Evolutionary conservation across 2,888 invertebrate genomes (phyloP).

Genomic region (Agriotes lineatus): DNA sequence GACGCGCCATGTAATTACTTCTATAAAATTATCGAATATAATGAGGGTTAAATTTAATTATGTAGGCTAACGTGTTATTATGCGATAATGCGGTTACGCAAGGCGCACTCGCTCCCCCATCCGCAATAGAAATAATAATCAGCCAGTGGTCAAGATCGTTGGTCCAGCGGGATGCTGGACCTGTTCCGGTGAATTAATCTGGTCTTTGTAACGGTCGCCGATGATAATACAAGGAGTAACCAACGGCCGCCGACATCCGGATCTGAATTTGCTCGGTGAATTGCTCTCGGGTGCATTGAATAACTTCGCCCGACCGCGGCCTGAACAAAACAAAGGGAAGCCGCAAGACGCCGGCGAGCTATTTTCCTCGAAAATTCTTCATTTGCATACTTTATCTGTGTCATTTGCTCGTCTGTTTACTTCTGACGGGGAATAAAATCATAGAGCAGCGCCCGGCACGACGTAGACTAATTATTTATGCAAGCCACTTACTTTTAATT

Average conservation of each 20-base stretch:
- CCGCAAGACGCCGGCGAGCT: conserved; percentile 22
- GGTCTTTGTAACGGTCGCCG: conserved; percentile 60
- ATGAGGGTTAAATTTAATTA: conserved; percentile 28
- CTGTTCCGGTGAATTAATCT: conserved; percentile 61
- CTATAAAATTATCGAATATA: conserved; percentile 26
- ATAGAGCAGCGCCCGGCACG: conserved; percentile 4
- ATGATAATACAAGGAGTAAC: conserved; percentile 53
- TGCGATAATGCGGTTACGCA: conserved; percentile 23
- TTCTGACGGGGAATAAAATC: conserved; percentile 9
- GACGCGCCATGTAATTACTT: not conserved
- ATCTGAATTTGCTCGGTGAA: conserved; percentile 29
- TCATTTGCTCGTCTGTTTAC: conserved; percentile 7
- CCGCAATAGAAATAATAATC: conserved; percentile 35
- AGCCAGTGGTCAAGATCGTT: conserved; percentile 42
- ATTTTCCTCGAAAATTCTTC: conserved; percentile 31
- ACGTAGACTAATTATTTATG: conserved; percentile 1
- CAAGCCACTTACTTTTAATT: too few relatives aligned
- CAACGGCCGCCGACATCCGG: conserved; percentile 48
- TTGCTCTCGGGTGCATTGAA: conserved; percentile 19
- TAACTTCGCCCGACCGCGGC: conserved; percentile 14
- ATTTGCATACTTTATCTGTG: conserved; percentile 31
- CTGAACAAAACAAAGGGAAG: conserved; percentile 27
- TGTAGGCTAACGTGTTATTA: conserved; percentile 16
- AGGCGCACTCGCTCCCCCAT: conserved; percentile 28
- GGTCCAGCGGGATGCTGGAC: conserved; percentile 55